A percentile compares a stretch with the other conserved stretches of the same genome.
These are phyloP conservation scores for Druon quercuslanigerum DNA, from an alignment of 1,140 invertebrate genomes.

Conservation along the genomic window DNA sequence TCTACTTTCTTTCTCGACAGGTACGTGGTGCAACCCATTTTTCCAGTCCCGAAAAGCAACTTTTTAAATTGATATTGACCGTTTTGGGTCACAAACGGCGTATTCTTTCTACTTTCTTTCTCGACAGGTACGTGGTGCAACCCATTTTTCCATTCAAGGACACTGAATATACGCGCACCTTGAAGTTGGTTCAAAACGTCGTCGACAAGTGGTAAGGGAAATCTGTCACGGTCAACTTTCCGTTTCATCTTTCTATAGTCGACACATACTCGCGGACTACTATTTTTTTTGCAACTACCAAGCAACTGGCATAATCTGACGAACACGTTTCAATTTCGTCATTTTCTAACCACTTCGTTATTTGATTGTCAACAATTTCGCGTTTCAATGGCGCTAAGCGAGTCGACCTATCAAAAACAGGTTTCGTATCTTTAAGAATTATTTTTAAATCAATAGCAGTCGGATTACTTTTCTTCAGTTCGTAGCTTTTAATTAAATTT, in stretches of 20 bases:
- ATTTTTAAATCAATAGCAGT: background rate
- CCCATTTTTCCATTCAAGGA: too few species aligned
- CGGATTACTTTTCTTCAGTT: background rate
- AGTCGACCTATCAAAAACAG: background rate
- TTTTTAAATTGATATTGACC: too few species aligned
- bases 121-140: too few species aligned
- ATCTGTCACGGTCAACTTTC: background rate
- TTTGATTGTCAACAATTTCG: constrained; percentile 45
- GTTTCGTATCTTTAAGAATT: too few species aligned
- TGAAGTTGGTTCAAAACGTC: too few species aligned
- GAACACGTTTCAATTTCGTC: constrained; percentile 53
- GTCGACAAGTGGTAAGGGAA: too few species aligned
- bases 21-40: too few species aligned
- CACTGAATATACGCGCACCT: too few species aligned
- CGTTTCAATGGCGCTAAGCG: constrained; percentile 30
- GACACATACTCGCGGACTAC: constrained; percentile 44
- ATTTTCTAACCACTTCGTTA: constrained; percentile 51
- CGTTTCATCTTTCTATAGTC: constrained; percentile 35
- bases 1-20: too few species aligned
- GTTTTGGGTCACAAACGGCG: too few species aligned
- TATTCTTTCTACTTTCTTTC: too few species aligned
- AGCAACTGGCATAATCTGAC: constrained; percentile 69
- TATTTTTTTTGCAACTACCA: constrained; percentile 71
- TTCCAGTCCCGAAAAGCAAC: too few species aligned
- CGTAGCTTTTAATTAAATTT: background rate